phyloP scores from a whole-genome alignment of 53 echinoderm and acorn worm genomes.

The Zoroaster sp. region DNA sequence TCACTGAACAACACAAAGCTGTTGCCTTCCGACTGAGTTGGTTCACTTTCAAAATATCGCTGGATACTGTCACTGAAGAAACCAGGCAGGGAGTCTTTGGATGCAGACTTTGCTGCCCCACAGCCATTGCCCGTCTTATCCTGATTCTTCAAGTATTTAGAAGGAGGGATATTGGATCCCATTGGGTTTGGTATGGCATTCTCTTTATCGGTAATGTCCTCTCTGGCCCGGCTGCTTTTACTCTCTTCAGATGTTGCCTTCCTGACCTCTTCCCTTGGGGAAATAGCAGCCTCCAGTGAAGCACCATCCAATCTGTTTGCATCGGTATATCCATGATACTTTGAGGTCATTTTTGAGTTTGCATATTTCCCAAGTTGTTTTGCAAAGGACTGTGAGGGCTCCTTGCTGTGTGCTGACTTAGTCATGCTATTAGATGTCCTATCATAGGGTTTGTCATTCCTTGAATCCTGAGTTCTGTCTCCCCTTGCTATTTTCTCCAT shows the following conservation, averaged over 20 bases:
- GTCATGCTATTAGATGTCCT: not conserved
- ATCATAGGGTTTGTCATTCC: not conserved
- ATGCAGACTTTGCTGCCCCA: not conserved
- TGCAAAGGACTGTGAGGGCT: not conserved
- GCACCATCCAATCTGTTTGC: not conserved
- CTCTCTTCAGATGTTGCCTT: not conserved
- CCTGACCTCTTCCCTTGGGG: slow-evolving; percentile 16
- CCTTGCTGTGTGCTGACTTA: slow-evolving; percentile 17
- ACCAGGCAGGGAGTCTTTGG: slow-evolving; percentile 12
- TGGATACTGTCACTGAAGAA: slow-evolving; percentile 19
- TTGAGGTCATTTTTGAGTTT: slow-evolving; percentile 25
- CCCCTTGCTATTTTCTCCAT: slow-evolving; percentile 14
- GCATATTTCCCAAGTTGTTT: slow-evolving; percentile 13
- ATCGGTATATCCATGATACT: slow-evolving; percentile 14
- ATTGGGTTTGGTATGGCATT: slow-evolving; percentile 37
- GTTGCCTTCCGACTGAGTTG: slow-evolving; percentile 3
- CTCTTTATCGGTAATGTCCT: not conserved
- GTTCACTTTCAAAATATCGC: slow-evolving; percentile 38
- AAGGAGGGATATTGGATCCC: slow-evolving; percentile 52
- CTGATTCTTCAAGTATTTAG: slow-evolving; percentile 43
- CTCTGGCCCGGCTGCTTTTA: not conserved
- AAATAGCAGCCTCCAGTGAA: not conserved
- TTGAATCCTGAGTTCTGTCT: not conserved
- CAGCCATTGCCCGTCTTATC: not conserved
- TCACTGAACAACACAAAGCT: slow-evolving; percentile 41